Percentiles rank a stretch among this genome's conserved stretches.
These are phyloP conservation scores for Sarcophaga variegata DNA, from an alignment of 2,888 invertebrate species.

Conservation along the genomic window DNA sequence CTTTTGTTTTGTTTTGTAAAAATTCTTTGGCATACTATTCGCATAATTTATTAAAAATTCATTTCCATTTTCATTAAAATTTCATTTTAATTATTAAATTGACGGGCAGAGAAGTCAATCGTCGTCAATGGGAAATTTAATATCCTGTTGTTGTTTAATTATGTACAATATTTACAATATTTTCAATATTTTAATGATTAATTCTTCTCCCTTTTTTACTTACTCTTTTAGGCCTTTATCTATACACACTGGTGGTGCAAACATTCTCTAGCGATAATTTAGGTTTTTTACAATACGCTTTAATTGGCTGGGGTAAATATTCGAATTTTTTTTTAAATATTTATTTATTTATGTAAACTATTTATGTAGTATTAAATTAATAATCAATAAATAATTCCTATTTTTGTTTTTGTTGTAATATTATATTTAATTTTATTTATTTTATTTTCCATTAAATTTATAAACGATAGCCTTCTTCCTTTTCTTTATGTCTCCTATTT, in stretches of 20 bases:
- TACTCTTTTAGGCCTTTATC: constrained; percentile 87
- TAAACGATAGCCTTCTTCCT: too few relatives aligned
- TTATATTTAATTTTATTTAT: background rate
- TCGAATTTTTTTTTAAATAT: background rate
- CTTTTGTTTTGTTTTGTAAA: background rate
- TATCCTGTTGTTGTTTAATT: background rate
- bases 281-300: constrained; percentile 89
- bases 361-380: too few relatives aligned
- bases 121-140: constrained; percentile 4
- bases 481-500: too few relatives aligned
- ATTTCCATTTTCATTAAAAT: background rate
- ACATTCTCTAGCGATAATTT: constrained; percentile 93
- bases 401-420: constrained; percentile 25
- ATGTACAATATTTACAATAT: background rate
- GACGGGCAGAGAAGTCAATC: too few relatives aligned
- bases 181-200: background rate
- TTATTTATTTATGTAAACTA: too few relatives aligned
- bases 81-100: constrained; percentile 6
- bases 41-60: background rate
- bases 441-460: constrained; percentile 1
- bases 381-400: background rate
- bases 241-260: constrained; percentile 93
- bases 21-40: background rate
- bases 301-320: constrained; percentile 93
- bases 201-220: background rate